Evolutionary conservation across 2,113 vertebrate species (phyloP).

Genomic region (Petaurus breviceps): DNA sequence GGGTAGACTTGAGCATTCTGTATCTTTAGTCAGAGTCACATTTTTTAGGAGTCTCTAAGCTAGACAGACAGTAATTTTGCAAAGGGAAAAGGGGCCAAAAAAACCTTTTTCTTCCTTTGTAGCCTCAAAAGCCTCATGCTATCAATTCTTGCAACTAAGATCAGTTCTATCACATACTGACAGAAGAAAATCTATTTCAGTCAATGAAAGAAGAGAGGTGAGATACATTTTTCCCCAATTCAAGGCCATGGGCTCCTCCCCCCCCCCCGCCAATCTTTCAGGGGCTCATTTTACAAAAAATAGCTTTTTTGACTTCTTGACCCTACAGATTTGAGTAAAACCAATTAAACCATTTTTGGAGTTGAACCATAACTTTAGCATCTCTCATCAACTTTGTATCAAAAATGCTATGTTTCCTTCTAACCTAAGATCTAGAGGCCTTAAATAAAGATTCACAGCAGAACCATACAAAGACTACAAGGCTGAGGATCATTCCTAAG

Average conservation of each 20-base stretch:
- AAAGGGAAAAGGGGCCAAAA: neutral
- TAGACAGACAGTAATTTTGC: neutral
- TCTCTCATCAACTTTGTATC: too few species aligned
- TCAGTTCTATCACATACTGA: neutral
- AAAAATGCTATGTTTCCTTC: too few species aligned
- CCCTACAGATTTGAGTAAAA: neutral
- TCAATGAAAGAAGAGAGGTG: neutral
- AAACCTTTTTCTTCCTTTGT: neutral
- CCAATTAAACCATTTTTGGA: too few species aligned
- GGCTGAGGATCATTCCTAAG: neutral
- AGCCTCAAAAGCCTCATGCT: neutral
- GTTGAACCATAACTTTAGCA: too few species aligned
- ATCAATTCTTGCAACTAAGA: neutral
- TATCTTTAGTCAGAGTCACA: neutral
- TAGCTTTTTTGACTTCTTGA: neutral
- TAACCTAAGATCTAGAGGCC: too few species aligned
- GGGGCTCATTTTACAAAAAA: neutral
- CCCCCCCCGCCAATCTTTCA: neutral
- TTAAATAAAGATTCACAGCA: neutral
- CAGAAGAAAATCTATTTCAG: neutral
- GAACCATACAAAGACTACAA: neutral
- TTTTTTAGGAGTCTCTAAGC: neutral
- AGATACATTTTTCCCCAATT: neutral
- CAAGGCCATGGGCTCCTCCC: neutral
- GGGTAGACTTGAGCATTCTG: neutral